Evolutionary conservation across 2,888 invertebrate species (phyloP).

Genomic region (Pristionchus maxplancki): DNA sequence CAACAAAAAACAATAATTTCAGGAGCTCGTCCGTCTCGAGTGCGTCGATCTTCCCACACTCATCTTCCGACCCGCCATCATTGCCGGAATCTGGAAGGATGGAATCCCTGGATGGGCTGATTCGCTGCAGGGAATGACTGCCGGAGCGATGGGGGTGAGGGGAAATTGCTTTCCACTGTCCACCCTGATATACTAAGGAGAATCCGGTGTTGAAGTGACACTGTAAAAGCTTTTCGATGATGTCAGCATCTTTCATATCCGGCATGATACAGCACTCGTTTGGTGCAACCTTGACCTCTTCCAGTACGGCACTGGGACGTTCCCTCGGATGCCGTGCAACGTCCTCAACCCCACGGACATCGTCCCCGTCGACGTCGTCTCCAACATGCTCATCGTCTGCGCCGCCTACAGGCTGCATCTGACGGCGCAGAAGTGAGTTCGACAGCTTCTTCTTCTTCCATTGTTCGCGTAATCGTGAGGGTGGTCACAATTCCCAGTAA

Average conservation of each 20-base stretch:
- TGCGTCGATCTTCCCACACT: constrained; percentile 84
- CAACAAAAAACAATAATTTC: background rate
- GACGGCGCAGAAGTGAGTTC: background rate
- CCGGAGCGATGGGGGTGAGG: background rate
- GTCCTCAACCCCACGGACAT: constrained; percentile 87
- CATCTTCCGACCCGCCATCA: constrained; percentile 91
- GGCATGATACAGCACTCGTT: too few relatives aligned
- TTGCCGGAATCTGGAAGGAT: constrained; percentile 85
- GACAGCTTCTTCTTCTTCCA: background rate
- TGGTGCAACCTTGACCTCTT: too few relatives aligned
- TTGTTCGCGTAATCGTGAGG: background rate
- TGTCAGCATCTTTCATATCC: too few relatives aligned
- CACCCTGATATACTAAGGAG: background rate
- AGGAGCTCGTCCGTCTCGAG: constrained; percentile 83
- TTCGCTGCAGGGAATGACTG: constrained; percentile 93
- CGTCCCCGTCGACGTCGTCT: constrained; percentile 93
- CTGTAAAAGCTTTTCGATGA: too few relatives aligned
- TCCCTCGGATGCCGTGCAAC: constrained; percentile 79
- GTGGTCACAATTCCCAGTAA: too few relatives aligned
- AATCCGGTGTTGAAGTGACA: background rate
- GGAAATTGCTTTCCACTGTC: too few relatives aligned
- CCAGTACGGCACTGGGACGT: background rate
- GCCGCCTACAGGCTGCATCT: constrained; percentile 85
- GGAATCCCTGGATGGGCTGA: constrained; percentile 90
- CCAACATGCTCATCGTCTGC: constrained; percentile 89